Percentiles rank a stretch among this genome's conserved stretches.
Conservation (phyloP, 2,888 invertebrate genomes). For the Caradrina clavipalpis region DNA sequence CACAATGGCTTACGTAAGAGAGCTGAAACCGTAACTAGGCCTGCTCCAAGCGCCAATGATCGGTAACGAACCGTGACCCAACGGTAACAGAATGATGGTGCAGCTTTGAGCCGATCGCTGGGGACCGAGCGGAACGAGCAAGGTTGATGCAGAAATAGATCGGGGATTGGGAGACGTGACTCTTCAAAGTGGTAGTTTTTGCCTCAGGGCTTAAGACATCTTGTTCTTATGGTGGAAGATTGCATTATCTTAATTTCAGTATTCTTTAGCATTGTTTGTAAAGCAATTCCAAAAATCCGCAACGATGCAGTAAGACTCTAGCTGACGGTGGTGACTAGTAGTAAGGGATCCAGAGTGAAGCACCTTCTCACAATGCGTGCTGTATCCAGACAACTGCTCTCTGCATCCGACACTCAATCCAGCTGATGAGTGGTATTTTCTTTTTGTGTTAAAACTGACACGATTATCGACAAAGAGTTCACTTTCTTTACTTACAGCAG, state of each 20-base stretch:
- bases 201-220: background rate
- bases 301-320: too few relatives aligned
- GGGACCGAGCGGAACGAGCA: conserved; percentile 34
- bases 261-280: too few relatives aligned
- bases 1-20: conserved; percentile 60
- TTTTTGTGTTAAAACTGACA: too few relatives aligned
- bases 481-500: too few relatives aligned
- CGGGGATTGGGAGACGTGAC: conserved; percentile 21
- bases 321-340: too few relatives aligned
- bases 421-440: too few relatives aligned
- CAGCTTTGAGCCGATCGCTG: conserved; percentile 37
- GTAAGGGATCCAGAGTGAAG: too few relatives aligned
- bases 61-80: conserved; percentile 67
- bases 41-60: conserved; percentile 56
- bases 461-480: too few relatives aligned
- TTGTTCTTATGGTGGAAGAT: background rate
- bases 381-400: too few relatives aligned
- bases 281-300: too few relatives aligned
- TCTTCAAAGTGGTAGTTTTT: background rate
- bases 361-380: too few relatives aligned
- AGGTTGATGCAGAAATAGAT: conserved; percentile 41
- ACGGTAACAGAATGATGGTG: conserved; percentile 57
- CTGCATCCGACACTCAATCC: too few relatives aligned
- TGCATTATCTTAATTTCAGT: background rate
- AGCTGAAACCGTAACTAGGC: conserved; percentile 58